These are phyloP conservation scores for Neodiprion virginianus DNA, from an alignment of 1,140 invertebrate species.

Conservation along the genomic window DNA sequence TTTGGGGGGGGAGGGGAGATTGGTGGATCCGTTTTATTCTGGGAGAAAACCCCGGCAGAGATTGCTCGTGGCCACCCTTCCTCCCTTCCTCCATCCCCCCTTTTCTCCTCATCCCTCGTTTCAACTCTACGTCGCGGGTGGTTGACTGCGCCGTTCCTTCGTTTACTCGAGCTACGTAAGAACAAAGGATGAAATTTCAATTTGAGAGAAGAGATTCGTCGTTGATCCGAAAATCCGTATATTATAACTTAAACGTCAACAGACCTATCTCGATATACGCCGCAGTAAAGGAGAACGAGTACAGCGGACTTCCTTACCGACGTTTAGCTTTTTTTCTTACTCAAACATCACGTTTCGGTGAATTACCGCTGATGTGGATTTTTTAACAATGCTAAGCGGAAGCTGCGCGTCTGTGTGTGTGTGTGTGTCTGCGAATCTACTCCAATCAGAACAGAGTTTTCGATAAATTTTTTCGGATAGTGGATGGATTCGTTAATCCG, in stretches of 20 bases:
- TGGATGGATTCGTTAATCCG: too few species aligned
- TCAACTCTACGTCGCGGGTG: not conserved
- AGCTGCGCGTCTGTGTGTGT: too few species aligned
- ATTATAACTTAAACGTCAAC: constrained; percentile 31
- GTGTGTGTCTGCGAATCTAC: too few species aligned
- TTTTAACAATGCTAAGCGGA: too few species aligned
- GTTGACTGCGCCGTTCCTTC: not conserved
- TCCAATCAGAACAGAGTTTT: not conserved
- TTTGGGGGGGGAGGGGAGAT: not conserved
- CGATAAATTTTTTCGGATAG: too few species aligned
- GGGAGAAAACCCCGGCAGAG: not conserved
- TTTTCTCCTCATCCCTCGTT: not conserved
- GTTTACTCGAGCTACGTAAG: constrained; percentile 10
- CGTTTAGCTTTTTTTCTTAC: too few species aligned
- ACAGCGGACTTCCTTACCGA: too few species aligned
- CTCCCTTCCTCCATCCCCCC: not conserved
- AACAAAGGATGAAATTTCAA: constrained; percentile 38
- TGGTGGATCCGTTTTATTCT: not conserved
- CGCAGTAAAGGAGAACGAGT: too few species aligned
- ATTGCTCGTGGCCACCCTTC: not conserved
- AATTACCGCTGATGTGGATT: too few species aligned
- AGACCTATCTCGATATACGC: not conserved
- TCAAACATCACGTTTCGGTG: too few species aligned
- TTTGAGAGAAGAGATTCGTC: constrained; percentile 29
- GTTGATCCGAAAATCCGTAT: constrained; percentile 32